These are phyloP conservation scores for Porites lutea DNA, from an alignment of 64 coral and sea anemone genomes.

Conservation along the genomic window DNA sequence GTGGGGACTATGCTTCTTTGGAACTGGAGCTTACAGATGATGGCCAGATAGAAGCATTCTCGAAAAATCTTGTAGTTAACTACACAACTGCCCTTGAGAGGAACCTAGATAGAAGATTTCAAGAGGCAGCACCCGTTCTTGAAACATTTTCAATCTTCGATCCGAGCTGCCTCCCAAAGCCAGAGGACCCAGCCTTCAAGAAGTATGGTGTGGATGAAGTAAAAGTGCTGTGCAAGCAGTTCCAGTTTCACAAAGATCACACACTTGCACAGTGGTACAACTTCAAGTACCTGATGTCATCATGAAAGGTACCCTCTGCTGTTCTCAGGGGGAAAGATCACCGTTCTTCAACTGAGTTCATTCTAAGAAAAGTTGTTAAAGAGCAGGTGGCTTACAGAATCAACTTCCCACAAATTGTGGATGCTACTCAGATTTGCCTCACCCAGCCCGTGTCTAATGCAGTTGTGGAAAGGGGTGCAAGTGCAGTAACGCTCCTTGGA, in stretches of 20 bases:
- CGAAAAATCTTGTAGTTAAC: not conserved
- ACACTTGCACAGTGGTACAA: constrained; percentile 39
- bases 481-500: not conserved
- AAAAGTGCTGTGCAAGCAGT: constrained; percentile 28
- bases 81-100: constrained; percentile 32
- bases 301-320: constrained; percentile 17
- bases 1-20: not conserved
- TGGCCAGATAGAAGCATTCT: not conserved
- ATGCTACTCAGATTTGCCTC: not conserved
- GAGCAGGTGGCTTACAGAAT: not conserved
- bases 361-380: constrained; percentile 3
- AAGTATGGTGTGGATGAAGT: constrained; percentile 37
- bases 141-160: constrained; percentile 33
- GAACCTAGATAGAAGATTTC: constrained; percentile 6
- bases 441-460: constrained; percentile 43
- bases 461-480: not conserved
- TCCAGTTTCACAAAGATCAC: constrained; percentile 35
- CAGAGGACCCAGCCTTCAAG: constrained; percentile 6
- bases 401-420: not conserved
- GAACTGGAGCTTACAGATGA: not conserved
- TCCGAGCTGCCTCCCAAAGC: not conserved
- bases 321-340: constrained; percentile 8
- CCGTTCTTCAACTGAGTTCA: constrained; percentile 7
- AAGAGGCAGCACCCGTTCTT: constrained; percentile 8
- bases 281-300: constrained; percentile 40